phyloP scores from a whole-genome alignment of 2,797 vertebrate species.

The Ptychadena robeensis region DNA sequence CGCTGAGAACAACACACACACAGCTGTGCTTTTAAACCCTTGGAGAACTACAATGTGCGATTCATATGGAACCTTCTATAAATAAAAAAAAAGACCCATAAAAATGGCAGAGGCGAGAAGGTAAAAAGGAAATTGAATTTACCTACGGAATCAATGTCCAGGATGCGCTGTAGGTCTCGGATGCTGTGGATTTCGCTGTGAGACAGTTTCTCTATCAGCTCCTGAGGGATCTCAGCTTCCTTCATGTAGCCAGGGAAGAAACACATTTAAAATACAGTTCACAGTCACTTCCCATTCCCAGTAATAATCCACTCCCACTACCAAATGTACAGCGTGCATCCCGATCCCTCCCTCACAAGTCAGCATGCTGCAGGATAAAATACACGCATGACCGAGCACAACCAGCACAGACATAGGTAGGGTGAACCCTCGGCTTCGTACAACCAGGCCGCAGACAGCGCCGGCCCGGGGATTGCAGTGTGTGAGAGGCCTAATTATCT shows the following conservation, averaged over 20 bases:
- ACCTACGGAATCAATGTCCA: conserved; percentile 98
- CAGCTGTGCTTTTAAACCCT: too few relatives aligned
- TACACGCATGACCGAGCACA: conserved; percentile 25
- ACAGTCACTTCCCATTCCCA: conserved; percentile 42
- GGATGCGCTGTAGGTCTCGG: conserved; percentile 97
- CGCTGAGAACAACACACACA: too few relatives aligned
- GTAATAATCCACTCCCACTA: conserved; percentile 53
- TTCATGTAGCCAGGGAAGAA: conserved; percentile 67
- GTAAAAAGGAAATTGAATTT: conserved; percentile 84
- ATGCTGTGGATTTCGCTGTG: conserved; percentile 97
- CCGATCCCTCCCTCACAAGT: conserved; percentile 22
- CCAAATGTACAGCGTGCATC: conserved; percentile 10
- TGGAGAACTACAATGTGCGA: too few relatives aligned
- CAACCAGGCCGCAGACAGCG: neutral
- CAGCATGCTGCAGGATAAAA: conserved; percentile 14
- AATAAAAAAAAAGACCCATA: neutral
- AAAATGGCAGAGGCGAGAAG: conserved; percentile 70
- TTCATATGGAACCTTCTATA: neutral
- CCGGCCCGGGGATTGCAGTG: neutral
- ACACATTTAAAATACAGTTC: conserved; percentile 47
- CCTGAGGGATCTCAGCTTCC: conserved; percentile 94
- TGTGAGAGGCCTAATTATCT: neutral
- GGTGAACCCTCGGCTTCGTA: too few relatives aligned
- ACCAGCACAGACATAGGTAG: conserved; percentile 23
- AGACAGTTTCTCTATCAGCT: conserved; percentile 92